Conservation (phyloP, 2,113 vertebrate species). For the Dasyurus viverrinus region DNA sequence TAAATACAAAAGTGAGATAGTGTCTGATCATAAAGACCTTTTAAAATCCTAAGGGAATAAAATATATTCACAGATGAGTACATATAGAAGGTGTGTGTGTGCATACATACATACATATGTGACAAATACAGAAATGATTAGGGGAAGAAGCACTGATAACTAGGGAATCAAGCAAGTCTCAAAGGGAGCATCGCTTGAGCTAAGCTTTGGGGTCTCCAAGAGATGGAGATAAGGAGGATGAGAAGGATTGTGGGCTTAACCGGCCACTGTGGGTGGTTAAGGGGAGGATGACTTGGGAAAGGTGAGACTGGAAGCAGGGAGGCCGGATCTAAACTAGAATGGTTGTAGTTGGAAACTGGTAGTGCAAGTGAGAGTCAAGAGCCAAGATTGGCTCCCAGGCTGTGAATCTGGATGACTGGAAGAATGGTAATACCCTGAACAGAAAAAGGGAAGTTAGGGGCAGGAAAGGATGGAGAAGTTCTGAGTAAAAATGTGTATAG, state of each 20-base stretch:
- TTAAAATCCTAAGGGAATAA: not conserved
- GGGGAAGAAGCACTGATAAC: no score
- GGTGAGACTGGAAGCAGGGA: not conserved
- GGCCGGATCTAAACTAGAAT: not conserved
- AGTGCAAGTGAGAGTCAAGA: not conserved
- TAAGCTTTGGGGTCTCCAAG: no score
- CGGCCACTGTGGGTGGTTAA: no score
- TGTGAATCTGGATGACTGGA: not conserved
- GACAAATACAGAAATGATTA: no score
- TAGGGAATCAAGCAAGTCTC: no score
- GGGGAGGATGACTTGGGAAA: not conserved
- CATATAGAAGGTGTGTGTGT: not conserved
- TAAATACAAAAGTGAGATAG: not conserved
- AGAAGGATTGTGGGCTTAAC: no score
- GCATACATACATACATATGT: no score
- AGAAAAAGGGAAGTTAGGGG: not conserved
- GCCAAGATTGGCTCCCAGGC: not conserved
- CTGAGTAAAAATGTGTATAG: no score
- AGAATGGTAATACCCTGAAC: not conserved
- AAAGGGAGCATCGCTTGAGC: no score
- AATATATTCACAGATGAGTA: not conserved
- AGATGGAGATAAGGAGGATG: no score
- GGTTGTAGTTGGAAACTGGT: not conserved
- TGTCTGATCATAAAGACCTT: not conserved
- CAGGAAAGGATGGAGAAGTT: no score